A percentile compares a stretch with the other conserved stretches of the same genome.
These are phyloP conservation scores for Latrodectus elegans DNA, from an alignment of 2,888 invertebrate species.

Conservation along the genomic window DNA sequence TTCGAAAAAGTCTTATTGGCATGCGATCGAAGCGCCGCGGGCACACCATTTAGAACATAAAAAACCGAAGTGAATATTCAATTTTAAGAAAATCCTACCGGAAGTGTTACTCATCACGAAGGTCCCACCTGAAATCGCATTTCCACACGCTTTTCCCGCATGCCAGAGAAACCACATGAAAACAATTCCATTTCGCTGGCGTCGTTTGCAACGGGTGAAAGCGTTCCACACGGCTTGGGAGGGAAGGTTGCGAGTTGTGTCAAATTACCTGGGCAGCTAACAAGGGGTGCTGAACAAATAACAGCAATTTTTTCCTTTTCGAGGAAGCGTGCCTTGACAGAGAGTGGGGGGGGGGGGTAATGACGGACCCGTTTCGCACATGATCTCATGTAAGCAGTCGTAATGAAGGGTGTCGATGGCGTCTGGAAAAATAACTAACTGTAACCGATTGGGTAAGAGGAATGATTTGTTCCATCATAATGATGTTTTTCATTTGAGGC, in stretches of 20 bases:
- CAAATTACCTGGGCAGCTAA: neutral
- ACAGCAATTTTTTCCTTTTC: neutral
- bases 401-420: no score
- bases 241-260: neutral
- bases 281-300: neutral
- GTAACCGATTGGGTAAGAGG: no score
- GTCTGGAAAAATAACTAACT: no score
- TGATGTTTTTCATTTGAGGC: no score
- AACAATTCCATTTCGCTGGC: neutral
- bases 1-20: no score
- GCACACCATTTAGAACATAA: no score
- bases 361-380: neutral
- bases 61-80: no score
- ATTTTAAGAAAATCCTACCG: no score
- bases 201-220: neutral
- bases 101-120: no score
- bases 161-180: neutral
- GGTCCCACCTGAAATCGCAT: neutral
- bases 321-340: neutral
- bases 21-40: no score
- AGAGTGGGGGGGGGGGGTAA: neutral
- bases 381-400: neutral
- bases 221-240: neutral
- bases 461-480: no score
- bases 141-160: neutral